A percentile compares a stretch with the other conserved stretches of the same genome.
These are phyloP conservation scores for Speoplatyrhinus poulsoni DNA, from an alignment of 2,113 vertebrate species.

Conservation along the genomic window DNA sequence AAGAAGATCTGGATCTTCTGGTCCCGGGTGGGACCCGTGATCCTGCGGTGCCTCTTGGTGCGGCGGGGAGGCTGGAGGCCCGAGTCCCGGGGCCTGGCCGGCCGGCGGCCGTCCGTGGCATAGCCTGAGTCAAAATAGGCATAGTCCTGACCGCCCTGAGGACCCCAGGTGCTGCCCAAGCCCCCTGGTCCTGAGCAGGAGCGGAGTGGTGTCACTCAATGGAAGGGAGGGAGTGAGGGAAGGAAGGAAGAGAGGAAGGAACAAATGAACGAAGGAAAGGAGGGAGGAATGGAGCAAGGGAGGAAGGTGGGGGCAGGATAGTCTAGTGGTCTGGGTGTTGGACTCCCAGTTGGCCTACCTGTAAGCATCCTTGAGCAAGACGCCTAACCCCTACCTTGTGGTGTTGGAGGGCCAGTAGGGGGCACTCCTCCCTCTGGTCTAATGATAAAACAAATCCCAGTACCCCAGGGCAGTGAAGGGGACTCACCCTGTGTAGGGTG, in stretches of 20 bases:
- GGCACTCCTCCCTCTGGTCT: no score
- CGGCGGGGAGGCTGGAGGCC: constrained; percentile 65
- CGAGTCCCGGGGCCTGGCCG: constrained; percentile 55
- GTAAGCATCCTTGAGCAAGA: no score
- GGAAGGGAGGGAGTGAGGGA: no score
- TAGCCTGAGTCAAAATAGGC: constrained; percentile 88
- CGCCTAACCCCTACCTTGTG: no score
- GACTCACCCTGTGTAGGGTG: no score
- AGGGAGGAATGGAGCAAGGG: background rate
- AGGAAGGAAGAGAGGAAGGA: no score
- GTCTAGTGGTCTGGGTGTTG: background rate
- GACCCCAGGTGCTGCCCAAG: constrained; percentile 78
- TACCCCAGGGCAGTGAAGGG: no score
- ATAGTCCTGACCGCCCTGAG: constrained; percentile 87
- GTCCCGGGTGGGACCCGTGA: constrained; percentile 78
- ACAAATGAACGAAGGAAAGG: background rate
- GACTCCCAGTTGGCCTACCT: no score
- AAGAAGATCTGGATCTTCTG: constrained; percentile 97
- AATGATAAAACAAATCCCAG: no score
- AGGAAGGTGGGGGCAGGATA: background rate
- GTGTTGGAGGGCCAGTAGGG: no score
- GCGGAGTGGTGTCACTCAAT: background rate
- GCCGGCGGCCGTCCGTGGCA: constrained; percentile 66
- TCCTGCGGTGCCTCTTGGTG: constrained; percentile 81
- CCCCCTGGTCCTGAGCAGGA: constrained; percentile 83